A percentile compares a stretch with the other conserved stretches of the same genome.
Evolutionary conservation across 2,113 vertebrate genomes (phyloP).

Genomic region (Gallinago paraguaiae): DNA sequence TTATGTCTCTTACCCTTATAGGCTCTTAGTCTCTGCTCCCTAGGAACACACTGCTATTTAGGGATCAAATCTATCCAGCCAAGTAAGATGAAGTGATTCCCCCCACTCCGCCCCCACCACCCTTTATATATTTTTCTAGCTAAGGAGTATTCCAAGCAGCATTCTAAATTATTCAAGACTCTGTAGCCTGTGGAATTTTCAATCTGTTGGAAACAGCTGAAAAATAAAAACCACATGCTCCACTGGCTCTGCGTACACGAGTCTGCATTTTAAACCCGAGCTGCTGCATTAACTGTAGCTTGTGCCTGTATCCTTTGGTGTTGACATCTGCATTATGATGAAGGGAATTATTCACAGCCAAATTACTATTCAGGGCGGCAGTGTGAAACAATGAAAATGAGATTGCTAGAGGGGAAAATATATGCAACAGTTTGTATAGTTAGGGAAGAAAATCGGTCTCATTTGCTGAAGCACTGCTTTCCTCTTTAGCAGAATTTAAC

Average conservation of each 20-base stretch:
- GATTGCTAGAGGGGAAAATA: constrained; percentile 42
- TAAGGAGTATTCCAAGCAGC: not conserved
- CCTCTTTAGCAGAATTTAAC: constrained; percentile 12
- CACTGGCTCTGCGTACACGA: not conserved
- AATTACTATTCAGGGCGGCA: constrained; percentile 46
- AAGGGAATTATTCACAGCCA: constrained; percentile 49
- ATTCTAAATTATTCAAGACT: constrained; percentile 37
- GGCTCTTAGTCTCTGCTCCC: not conserved
- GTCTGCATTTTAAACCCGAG: constrained; percentile 34
- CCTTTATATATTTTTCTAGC: not conserved
- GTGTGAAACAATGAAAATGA: constrained; percentile 44
- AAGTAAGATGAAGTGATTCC: not conserved
- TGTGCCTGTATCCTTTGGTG: not conserved
- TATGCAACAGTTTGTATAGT: constrained; percentile 36
- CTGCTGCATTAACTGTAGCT: not conserved
- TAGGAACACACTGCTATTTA: not conserved
- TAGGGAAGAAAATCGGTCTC: not conserved
- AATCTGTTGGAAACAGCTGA: constrained; percentile 25
- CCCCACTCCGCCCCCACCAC: too few species aligned
- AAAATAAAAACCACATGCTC: constrained; percentile 39
- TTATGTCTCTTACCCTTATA: not conserved
- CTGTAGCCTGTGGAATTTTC: constrained; percentile 38
- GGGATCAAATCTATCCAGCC: not conserved
- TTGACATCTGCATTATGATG: constrained; percentile 57
- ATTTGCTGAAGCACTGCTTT: not conserved